Evolutionary conservation across 2,888 invertebrate genomes (phyloP).

Genomic region (Protodeltote pygarga): DNA sequence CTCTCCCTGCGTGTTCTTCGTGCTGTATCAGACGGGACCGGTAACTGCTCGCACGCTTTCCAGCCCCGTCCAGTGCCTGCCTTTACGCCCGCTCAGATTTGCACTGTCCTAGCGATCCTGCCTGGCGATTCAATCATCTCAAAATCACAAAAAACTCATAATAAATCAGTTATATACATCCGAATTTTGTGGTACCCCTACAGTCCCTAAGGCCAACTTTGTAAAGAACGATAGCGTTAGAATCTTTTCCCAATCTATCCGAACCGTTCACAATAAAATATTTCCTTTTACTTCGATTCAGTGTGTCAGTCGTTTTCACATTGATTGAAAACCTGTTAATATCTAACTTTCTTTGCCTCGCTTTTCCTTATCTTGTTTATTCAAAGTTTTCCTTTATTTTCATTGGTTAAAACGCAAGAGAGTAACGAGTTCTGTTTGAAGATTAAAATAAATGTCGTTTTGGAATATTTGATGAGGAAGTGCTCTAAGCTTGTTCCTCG

Average conservation of each 20-base stretch:
- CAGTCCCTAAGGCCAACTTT: conserved; percentile 55
- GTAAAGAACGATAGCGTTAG: conserved; percentile 59
- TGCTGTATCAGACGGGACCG: no score
- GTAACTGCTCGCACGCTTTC: no score
- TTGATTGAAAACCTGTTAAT: conserved; percentile 52
- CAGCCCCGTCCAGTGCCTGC: no score
- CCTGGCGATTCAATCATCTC: no score
- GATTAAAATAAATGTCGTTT: conserved; percentile 31
- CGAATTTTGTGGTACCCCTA: conserved; percentile 29
- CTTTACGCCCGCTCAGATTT: no score
- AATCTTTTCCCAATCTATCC: conserved; percentile 60
- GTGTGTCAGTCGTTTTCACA: conserved; percentile 45
- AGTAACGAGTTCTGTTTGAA: conserved; percentile 22
- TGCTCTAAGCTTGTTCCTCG: no score
- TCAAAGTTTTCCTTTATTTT: conserved; percentile 34
- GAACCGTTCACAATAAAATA: conserved; percentile 59
- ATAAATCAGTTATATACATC: not conserved
- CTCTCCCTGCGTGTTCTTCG: no score
- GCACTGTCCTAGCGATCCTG: no score
- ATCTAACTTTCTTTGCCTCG: conserved; percentile 39
- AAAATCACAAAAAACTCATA: no score
- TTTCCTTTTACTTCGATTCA: conserved; percentile 47
- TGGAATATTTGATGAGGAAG: conserved; percentile 38
- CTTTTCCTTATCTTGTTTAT: conserved; percentile 27
- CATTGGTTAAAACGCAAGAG: conserved; percentile 23